A percentile compares a stretch with the other conserved stretches of the same genome.
Conservation (phyloP, 2,113 vertebrate species). For the Tinamus guttatus region DNA sequence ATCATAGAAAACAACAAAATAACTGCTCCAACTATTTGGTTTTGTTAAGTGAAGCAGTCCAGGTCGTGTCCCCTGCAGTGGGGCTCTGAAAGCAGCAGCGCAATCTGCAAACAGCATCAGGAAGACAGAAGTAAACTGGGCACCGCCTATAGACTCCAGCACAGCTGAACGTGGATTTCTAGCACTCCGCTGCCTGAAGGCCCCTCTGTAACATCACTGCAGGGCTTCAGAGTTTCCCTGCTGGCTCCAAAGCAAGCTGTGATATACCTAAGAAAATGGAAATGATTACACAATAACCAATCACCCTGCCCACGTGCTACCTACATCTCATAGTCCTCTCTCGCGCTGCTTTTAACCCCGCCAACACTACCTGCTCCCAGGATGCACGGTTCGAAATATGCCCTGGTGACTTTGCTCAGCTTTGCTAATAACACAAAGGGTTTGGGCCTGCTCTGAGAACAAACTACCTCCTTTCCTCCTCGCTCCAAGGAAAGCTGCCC, state of each 20-base stretch:
- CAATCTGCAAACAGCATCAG: not conserved
- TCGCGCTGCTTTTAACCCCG: not conserved
- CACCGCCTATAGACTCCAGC: not conserved
- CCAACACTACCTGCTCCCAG: not conserved
- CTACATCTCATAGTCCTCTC: not conserved
- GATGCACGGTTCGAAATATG: not conserved
- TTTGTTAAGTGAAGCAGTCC: slow-evolving; percentile 51
- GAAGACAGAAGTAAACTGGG: not conserved
- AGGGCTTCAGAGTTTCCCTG: not conserved
- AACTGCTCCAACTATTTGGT: slow-evolving; percentile 37
- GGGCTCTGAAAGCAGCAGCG: slow-evolving; percentile 17
- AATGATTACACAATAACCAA: not conserved
- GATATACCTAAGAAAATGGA: not conserved
- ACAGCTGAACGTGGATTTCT: not conserved
- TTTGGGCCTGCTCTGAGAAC: not conserved
- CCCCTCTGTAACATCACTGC: not conserved
- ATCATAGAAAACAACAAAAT: slow-evolving; percentile 52
- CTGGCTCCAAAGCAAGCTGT: not conserved
- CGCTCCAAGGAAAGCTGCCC: not conserved
- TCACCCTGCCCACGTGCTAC: not conserved
- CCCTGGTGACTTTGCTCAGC: not conserved
- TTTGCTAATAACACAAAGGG: not conserved
- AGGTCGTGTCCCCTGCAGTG: slow-evolving; percentile 32
- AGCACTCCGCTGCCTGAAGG: not conserved
- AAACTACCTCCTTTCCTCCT: not conserved